Evolutionary conservation across 2,888 invertebrate genomes (phyloP).

Genomic region (Ichneumoninae sp.): DNA sequence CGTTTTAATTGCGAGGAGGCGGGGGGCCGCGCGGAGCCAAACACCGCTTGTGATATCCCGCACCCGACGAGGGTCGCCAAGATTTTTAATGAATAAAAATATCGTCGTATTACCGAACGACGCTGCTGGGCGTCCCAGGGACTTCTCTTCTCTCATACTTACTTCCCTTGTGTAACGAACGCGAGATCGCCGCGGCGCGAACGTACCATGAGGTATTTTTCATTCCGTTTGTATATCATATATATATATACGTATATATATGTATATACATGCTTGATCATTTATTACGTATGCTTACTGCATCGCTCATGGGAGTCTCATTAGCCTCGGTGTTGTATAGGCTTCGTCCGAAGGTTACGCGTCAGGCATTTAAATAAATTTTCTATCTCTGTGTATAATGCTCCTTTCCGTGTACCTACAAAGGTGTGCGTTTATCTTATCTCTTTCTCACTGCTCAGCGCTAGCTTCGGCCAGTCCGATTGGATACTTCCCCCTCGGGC

Average conservation of each 20-base stretch:
- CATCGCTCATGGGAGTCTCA: constrained; percentile 64
- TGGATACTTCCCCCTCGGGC: neutral
- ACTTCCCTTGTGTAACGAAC: constrained; percentile 29
- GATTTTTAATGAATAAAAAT: constrained; percentile 31
- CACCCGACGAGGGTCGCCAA: neutral
- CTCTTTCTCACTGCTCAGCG: neutral
- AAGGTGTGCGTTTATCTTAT: neutral
- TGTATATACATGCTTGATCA: constrained; percentile 46
- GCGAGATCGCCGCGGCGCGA: constrained; percentile 9
- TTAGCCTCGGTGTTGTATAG: constrained; percentile 61
- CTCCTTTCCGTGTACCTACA: constrained; percentile 23
- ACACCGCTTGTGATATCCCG: neutral
- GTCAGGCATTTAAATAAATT: constrained; percentile 60
- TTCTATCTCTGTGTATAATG: constrained; percentile 26
- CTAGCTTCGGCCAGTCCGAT: neutral
- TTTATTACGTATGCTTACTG: constrained; percentile 63
- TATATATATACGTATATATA: neutral
- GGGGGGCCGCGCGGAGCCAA: neutral
- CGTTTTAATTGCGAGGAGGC: neutral
- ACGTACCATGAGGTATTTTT: constrained; percentile 18
- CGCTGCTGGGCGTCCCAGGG: constrained; percentile 20
- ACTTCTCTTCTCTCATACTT: constrained; percentile 12
- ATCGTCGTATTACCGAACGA: constrained; percentile 47
- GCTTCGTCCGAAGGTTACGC: constrained; percentile 60
- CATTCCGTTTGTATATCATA: constrained; percentile 50